Percentiles rank a stretch among this genome's conserved stretches.
Conservation (phyloP, 2,888 invertebrate genomes). For the Eubasilissa splendida region DNA sequence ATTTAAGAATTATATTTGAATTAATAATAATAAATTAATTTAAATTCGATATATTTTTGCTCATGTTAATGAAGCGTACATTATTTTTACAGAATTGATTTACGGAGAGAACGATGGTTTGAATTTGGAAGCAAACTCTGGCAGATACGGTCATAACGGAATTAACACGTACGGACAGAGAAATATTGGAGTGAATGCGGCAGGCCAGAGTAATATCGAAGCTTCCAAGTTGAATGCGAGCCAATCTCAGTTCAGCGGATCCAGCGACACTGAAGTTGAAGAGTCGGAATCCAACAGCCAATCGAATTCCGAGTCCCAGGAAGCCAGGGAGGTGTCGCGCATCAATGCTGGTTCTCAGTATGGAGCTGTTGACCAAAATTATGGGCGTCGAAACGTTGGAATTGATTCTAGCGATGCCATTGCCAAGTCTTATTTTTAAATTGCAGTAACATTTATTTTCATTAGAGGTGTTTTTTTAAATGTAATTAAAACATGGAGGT, state of each 20-base stretch:
- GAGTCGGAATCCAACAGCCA: constrained; percentile 49
- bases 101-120: neutral
- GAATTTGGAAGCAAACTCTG: neutral
- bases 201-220: neutral
- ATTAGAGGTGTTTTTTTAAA: no score
- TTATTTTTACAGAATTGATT: constrained; percentile 31
- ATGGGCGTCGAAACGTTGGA: neutral
- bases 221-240: constrained; percentile 11
- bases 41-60: neutral
- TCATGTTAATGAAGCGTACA: no score
- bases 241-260: constrained; percentile 28
- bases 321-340: constrained; percentile 18
- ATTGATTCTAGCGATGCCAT: no score
- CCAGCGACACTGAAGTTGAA: constrained; percentile 49
- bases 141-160: neutral
- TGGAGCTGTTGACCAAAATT: constrained; percentile 33
- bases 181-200: neutral
- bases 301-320: constrained; percentile 40
- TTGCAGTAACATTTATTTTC: no score
- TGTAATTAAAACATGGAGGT: neutral
- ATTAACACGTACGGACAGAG: neutral
- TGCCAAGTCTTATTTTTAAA: no score
- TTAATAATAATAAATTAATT: no score
- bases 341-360: constrained; percentile 41
- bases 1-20: no score